A percentile compares a stretch with the other conserved stretches of the same genome.
phyloP scores from a whole-genome alignment of 2,113 vertebrate genomes.

The Talpa occidentalis region DNA sequence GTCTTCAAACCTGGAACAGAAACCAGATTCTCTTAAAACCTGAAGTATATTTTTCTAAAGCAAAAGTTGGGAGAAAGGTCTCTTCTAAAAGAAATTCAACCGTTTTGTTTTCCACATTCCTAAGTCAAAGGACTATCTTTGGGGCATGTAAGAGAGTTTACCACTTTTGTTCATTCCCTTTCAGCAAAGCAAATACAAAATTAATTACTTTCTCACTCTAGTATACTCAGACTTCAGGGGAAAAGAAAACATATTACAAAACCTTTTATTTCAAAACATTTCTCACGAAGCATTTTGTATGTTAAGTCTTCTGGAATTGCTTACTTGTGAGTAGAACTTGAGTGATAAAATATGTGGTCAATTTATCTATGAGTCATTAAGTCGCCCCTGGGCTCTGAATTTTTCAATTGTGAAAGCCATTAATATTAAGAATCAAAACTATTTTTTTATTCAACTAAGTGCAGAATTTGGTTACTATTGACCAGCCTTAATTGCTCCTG shows the following conservation, averaged over 20 bases:
- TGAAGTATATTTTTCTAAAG: neutral
- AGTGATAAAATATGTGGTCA: neutral
- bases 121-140: neutral
- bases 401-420: neutral
- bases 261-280: slow-evolving; percentile 10
- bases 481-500: neutral
- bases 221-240: neutral
- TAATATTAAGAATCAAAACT: neutral
- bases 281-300: neutral
- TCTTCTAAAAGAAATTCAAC: neutral
- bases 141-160: neutral
- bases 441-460: slow-evolving; percentile 2
- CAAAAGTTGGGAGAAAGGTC: neutral
- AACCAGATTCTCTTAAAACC: neutral
- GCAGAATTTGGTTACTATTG: neutral
- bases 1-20: neutral
- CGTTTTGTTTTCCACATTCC: neutral
- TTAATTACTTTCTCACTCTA: neutral
- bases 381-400: neutral
- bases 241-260: neutral
- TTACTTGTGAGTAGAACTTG: neutral
- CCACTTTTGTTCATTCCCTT: neutral
- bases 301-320: neutral
- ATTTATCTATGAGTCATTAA: neutral
- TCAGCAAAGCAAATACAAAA: neutral